Percentiles rank a stretch among this genome's conserved stretches.
Conservation (phyloP, 2,113 vertebrate genomes). For the Bufo bufo region DNA sequence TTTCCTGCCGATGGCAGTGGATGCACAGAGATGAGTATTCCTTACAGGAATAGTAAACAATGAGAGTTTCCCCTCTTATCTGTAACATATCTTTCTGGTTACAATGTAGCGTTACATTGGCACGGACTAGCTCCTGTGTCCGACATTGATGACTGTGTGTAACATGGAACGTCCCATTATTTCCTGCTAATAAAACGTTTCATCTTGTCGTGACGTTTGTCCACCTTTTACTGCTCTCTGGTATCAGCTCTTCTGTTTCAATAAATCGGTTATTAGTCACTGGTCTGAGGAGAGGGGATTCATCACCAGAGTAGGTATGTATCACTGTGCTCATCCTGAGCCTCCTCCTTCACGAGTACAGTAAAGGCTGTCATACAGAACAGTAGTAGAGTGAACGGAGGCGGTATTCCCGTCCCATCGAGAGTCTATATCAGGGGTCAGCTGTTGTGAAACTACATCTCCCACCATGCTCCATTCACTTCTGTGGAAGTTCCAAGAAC, state of each 20-base stretch:
- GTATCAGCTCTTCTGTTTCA: not conserved
- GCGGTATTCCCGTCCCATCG: too few relatives aligned
- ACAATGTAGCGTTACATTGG: not conserved
- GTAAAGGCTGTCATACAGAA: too few relatives aligned
- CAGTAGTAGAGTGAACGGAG: too few relatives aligned
- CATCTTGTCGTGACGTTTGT: not conserved
- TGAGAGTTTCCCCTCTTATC: not conserved
- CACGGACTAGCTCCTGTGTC: not conserved
- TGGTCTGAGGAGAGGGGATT: too few relatives aligned
- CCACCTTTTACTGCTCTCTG: not conserved
- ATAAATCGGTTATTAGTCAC: not conserved
- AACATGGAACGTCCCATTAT: not conserved
- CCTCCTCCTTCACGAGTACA: too few relatives aligned
- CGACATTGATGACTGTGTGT: not conserved
- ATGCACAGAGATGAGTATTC: not conserved
- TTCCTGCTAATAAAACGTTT: not conserved
- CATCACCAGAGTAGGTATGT: too few relatives aligned
- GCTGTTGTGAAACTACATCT: too few relatives aligned
- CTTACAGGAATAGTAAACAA: constrained; percentile 7
- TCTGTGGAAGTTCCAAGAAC: too few relatives aligned
- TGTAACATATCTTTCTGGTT: not conserved
- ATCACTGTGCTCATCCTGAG: too few relatives aligned
- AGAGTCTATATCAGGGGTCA: too few relatives aligned
- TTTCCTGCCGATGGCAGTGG: not conserved
- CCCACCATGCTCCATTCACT: too few relatives aligned